phyloP scores from a whole-genome alignment of 2,113 vertebrate species.

The Tympanuchus pallidicinctus region DNA sequence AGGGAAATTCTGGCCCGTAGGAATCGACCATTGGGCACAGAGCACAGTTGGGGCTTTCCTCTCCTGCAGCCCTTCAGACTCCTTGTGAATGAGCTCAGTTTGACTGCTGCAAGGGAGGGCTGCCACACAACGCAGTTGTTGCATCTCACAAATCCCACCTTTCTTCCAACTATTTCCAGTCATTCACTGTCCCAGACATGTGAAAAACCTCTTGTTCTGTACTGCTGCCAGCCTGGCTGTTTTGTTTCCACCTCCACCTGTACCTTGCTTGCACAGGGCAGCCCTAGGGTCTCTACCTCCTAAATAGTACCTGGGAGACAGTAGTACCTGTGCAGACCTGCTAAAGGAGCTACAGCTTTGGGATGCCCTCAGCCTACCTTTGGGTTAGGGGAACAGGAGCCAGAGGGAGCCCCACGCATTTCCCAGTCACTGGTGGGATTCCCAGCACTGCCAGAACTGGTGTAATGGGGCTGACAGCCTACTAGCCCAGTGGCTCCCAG shows the following conservation, averaged over 20 bases:
- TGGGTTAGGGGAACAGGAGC: not conserved
- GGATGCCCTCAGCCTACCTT: not conserved
- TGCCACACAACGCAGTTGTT: too few species aligned
- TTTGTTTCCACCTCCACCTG: not conserved
- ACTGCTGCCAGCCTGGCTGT: not conserved
- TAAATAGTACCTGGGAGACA: not conserved
- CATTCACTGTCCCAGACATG: not conserved
- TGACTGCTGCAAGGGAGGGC: not conserved
- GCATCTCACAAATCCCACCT: not conserved
- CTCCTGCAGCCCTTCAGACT: not conserved
- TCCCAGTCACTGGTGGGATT: fast-evolving
- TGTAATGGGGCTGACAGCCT: not conserved
- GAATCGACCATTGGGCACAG: not conserved
- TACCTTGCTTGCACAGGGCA: not conserved
- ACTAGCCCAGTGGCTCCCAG: not conserved
- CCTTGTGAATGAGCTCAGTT: not conserved
- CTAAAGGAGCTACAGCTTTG: not conserved
- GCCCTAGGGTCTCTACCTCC: not conserved
- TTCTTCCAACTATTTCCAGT: not conserved
- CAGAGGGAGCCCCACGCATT: fast-evolving
- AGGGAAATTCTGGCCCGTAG: not conserved
- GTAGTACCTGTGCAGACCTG: not conserved
- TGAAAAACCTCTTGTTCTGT: not conserved
- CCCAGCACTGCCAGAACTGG: not conserved
- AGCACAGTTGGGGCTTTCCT: fast-evolving